These are phyloP conservation scores for Drosophila quadrilineata DNA, from an alignment of 1,140 invertebrate species.

Conservation along the genomic window DNA sequence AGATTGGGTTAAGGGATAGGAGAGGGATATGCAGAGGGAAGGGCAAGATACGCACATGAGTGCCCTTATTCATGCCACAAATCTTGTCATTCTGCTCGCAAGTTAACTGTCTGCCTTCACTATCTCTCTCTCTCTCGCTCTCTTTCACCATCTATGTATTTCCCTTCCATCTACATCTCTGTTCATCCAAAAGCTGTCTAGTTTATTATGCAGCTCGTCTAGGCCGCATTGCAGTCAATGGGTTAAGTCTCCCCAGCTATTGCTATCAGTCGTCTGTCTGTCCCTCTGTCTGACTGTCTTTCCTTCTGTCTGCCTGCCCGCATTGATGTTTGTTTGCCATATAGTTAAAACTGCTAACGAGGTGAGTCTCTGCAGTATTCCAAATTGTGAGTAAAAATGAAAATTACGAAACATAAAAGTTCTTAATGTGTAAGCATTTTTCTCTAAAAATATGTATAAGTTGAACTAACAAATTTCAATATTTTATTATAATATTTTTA, in stretches of 20 bases:
- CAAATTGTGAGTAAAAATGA: too few species aligned
- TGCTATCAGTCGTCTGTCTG: conserved; percentile 26
- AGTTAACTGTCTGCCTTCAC: background rate
- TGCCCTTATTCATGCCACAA: conserved; percentile 19
- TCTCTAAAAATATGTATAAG: too few species aligned
- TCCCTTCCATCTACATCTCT: background rate
- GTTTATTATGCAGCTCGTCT: conserved; percentile 52
- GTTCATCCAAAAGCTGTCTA: background rate
- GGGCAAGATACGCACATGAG: conserved; percentile 15
- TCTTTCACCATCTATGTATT: background rate
- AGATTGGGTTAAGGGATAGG: too few species aligned
- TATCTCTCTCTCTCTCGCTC: background rate
- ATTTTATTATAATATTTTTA: too few species aligned
- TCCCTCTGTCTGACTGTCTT: conserved; percentile 14
- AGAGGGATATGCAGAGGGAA: conserved; percentile 8
- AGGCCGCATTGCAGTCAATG: conserved; percentile 44
- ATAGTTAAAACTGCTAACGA: background rate
- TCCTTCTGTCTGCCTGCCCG: conserved; percentile 38
- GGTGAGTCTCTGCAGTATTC: background rate
- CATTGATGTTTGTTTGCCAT: conserved; percentile 49
- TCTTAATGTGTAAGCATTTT: too few species aligned
- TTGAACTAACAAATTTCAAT: too few species aligned
- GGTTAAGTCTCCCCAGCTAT: conserved; percentile 39
- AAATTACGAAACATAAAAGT: too few species aligned
- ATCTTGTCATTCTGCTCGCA: background rate